Evolutionary conservation across 2,888 invertebrate species (phyloP), one percentile per base, ranked within the genome.

Genomic region (Axea sp.): DNA sequence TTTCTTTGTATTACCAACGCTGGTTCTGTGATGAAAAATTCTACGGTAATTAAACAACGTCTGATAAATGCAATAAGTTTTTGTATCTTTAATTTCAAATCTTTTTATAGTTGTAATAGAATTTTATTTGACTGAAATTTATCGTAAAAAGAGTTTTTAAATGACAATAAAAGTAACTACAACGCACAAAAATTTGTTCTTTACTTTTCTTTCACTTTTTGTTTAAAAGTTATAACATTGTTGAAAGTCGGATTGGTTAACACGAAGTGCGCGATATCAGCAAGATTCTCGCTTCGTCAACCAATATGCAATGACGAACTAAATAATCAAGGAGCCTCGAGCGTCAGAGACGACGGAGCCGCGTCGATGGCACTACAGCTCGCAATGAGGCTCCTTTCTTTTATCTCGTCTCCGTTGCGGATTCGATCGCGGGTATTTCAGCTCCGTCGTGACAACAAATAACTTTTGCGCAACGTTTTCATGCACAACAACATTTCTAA

Each of bases 241-340:
- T 28, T 9, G 28, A 37, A 47, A 14, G 37, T 9, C 9, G 12
- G 45, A 55, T 30, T 57, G 22, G 55, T 45, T 47, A 31, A 41
- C 9, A 28, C 33, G 28, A 59, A 49, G 45, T 30, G 17, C 37
- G 31, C 51, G 49, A 17, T 51, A 26, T 68, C 59, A 68, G 59
- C 68, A 51, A 68, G 41, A 68, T 28, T 68, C 35, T 35, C 17
- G 59, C 68, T 49, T 51, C 49, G 59, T 41, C 51, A 24, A 49
- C 41, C 41, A 41, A 57, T 59, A 41, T 68, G 43, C 35, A 59
- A 33, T 43, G 35, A 43, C 45, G 68, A 59, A 59, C 49, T 59
- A 68, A 57, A 59, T 68, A 68, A 59, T 68, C 67, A 59, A 68
- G 59, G 19, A 68, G 68, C 51, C 41, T 49, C 57, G 11, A 68